Conservation (phyloP, 2,888 invertebrate species). For the Micropterix aruncella region DNA sequence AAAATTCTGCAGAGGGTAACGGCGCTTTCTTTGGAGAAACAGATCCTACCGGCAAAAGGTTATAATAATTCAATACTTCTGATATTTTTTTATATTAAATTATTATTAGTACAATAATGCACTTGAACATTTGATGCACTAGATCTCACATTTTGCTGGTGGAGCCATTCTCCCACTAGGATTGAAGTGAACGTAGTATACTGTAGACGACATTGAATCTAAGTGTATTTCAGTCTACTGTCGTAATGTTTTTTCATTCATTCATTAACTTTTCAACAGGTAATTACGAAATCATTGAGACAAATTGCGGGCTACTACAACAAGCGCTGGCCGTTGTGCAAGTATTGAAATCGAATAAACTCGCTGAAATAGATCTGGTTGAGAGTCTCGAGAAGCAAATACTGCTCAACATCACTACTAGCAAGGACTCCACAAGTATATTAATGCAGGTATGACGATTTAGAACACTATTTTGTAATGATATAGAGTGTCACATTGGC, state of each 20-base stretch:
- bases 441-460: slow-evolving; percentile 28
- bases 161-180: too few relatives aligned
- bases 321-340: slow-evolving; percentile 38
- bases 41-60: slow-evolving; percentile 30
- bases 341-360: slow-evolving; percentile 39
- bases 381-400: slow-evolving; percentile 48
- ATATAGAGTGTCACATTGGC: too few relatives aligned
- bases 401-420: slow-evolving; percentile 37
- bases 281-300: slow-evolving; percentile 27
- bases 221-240: too few relatives aligned
- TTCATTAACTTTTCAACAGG: too few relatives aligned
- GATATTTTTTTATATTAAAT: not conserved
- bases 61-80: too few relatives aligned
- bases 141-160: too few relatives aligned
- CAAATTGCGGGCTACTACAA: slow-evolving; percentile 28
- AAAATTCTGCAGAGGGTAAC: slow-evolving; percentile 31
- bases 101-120: too few relatives aligned
- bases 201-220: too few relatives aligned
- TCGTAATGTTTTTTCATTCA: too few relatives aligned
- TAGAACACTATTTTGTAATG: too few relatives aligned
- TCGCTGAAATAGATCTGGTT: slow-evolving; percentile 39
- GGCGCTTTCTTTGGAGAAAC: slow-evolving; percentile 33
- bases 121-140: too few relatives aligned
- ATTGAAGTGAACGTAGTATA: too few relatives aligned
- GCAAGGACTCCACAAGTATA: slow-evolving; percentile 40